Conservation (phyloP, 2,113 vertebrate genomes). For the Todiramphus saurophagus region DNA sequence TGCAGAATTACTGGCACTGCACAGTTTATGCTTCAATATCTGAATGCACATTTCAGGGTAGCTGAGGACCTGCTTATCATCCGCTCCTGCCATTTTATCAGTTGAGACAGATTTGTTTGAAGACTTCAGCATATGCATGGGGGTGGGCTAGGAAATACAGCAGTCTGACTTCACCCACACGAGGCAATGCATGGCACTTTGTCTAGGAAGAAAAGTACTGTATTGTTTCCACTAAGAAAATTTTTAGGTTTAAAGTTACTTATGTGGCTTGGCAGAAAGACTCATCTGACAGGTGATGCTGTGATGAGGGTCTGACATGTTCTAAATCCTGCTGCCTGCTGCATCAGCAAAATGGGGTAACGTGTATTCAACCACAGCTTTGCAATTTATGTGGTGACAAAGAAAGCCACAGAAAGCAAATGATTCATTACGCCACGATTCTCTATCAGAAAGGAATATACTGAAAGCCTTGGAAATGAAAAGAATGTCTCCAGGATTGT, state of each 20-base stretch:
- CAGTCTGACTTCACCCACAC: background rate
- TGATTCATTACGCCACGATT: background rate
- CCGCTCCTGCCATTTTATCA: background rate
- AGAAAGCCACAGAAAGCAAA: background rate
- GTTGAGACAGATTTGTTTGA: background rate
- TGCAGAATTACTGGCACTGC: background rate
- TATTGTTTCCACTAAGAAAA: background rate
- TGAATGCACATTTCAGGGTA: background rate
- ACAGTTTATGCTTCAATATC: background rate
- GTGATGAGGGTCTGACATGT: background rate
- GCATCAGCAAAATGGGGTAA: background rate
- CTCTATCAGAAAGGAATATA: background rate
- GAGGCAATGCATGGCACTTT: background rate
- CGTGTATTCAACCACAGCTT: background rate
- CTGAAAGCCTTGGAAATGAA: background rate
- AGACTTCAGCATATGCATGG: background rate
- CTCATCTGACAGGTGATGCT: background rate
- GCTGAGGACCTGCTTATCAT: background rate
- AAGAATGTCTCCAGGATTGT: background rate
- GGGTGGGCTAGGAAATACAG: background rate
- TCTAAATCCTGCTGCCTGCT: constrained; percentile 13
- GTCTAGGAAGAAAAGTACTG: background rate
- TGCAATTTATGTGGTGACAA: constrained; percentile 4
- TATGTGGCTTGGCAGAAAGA: background rate
- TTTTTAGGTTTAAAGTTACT: background rate